phyloP scores from a whole-genome alignment of 2,888 invertebrate genomes.

The Thyatira batis region DNA sequence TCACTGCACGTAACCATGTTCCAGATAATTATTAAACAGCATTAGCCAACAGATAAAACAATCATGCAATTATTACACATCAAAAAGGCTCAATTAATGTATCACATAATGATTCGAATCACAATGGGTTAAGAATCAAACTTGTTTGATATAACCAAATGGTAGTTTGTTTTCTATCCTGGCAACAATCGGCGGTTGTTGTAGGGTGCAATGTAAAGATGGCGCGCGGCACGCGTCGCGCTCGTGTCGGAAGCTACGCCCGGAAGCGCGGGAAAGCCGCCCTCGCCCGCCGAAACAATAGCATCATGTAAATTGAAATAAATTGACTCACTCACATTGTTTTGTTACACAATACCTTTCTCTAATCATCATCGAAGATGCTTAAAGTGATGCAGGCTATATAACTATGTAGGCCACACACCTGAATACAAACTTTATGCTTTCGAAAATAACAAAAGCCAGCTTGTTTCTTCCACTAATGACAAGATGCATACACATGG shows the following conservation, averaged over 20 bases:
- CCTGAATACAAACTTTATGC: not conserved
- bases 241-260: constrained; percentile 73
- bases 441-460: not conserved
- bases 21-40: constrained; percentile 76
- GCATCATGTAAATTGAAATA: constrained; percentile 79
- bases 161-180: constrained; percentile 51
- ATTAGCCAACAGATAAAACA: constrained; percentile 75
- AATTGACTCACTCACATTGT: constrained; percentile 74
- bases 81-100: constrained; percentile 12
- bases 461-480: too few species aligned
- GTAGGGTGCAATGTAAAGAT: constrained; percentile 75
- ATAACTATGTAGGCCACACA: not conserved
- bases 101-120: constrained; percentile 19
- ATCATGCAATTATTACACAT: constrained; percentile 34
- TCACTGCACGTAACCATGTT: constrained; percentile 61
- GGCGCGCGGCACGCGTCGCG: constrained; percentile 74
- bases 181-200: constrained; percentile 63
- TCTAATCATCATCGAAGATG: constrained; percentile 50
- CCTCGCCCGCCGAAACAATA: constrained; percentile 71
- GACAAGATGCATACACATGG: too few species aligned
- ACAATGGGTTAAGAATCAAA: constrained; percentile 18
- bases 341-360: constrained; percentile 52
- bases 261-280: constrained; percentile 72
- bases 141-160: constrained; percentile 15
- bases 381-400: constrained; percentile 19